Base-by-base conservation (phyloP, 2,113 vertebrate species). In the Mobula birostris region DNA sequence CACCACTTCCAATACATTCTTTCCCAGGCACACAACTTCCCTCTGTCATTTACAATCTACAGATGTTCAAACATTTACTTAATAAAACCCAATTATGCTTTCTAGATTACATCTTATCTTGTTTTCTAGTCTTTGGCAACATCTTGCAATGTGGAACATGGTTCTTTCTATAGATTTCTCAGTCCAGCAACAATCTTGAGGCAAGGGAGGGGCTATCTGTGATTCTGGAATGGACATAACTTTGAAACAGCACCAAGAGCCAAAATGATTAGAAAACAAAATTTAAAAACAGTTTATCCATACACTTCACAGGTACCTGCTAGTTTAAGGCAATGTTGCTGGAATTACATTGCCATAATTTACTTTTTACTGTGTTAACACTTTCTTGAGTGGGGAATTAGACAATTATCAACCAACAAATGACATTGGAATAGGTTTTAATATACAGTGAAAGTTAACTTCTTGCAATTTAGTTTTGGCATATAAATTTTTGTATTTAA, bases 31-130 rank as follows among this genome's bases (percentile, higher is more conserved):
- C 29, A 66, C 29, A 61, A 63, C 85, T 61, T 88, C 61, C 85
- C 29, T 15, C 85, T 88, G 58, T 58, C 27, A 63, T 14, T 5
- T 63, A 63, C 11, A 17, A 88, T 66, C 85, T 32, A 66, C 29
- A 88, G 29, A 14, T 14, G 15, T 66, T 61, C 1, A 88, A 88
- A 88, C 14, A n/a, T n/a, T 17, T 32, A 58, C 58, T 88, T 63
- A n/a, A 88, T n/a, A 19, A 66, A 88, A n/a, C 56, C 58, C 58
- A 88, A 32, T 66, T 88, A n/a, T 88, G 85, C 29, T 66, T 88
- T 66, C 58, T 15, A n/a, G 58, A 63, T 88, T 63, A 66, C 17
- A 14, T n/a, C 14, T 61, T 66, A 66, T 88, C 61, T 88, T 29
- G 58, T 56, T 27, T 61, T 87, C 56, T 61, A 87, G 24, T 63